These are phyloP conservation scores for Rhinogobius similis DNA, from an alignment of 2,113 vertebrate species.

Conservation along the genomic window DNA sequence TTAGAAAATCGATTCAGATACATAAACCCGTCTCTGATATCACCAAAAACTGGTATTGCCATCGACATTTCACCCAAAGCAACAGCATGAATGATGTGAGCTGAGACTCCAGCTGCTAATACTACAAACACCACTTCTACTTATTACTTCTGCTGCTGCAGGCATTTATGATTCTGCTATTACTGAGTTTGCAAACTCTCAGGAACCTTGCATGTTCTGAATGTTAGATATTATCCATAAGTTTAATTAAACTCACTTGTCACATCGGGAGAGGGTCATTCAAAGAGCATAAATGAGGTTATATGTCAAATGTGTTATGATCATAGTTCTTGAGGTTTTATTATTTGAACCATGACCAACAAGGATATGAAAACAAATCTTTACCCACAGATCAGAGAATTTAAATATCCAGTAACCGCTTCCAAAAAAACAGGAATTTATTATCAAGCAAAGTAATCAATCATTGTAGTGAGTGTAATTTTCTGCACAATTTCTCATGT, in stretches of 20 bases:
- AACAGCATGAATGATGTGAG: too few species aligned
- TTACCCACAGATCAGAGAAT: neutral
- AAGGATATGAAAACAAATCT: slow-evolving; percentile 7
- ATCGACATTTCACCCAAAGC: too few species aligned
- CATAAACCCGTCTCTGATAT: too few species aligned
- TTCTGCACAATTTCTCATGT: slow-evolving; percentile 51
- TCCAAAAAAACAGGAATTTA: slow-evolving; percentile 31
- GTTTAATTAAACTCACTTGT: neutral
- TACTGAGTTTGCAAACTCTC: neutral
- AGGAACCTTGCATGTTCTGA: neutral
- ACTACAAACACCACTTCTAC: neutral
- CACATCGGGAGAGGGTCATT: slow-evolving; percentile 1
- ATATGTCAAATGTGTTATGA: neutral
- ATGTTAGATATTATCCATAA: neutral
- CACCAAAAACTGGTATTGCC: too few species aligned
- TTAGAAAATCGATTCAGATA: too few species aligned
- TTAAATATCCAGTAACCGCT: neutral
- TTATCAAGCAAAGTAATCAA: slow-evolving; percentile 54
- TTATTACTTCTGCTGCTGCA: neutral
- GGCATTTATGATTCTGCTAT: neutral
- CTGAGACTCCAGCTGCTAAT: neutral
- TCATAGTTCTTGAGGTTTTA: slow-evolving; percentile 8
- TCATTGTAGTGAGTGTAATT: slow-evolving; percentile 41
- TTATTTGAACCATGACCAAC: neutral
- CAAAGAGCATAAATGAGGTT: neutral